phyloP scores from a whole-genome alignment of 2,888 invertebrate species.

The Rhodophaea formosa region DNA sequence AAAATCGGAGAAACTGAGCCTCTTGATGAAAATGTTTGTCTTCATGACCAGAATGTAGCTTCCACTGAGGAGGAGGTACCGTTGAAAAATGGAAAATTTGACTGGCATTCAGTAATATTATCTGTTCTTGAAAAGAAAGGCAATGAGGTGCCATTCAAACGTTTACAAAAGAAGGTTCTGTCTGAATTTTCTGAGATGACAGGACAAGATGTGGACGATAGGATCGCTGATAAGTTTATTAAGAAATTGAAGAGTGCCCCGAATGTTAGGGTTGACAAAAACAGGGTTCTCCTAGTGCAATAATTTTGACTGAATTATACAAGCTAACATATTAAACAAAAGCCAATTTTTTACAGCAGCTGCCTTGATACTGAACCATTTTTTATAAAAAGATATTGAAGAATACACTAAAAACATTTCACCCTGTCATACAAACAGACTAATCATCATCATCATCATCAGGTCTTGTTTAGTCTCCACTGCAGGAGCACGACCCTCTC shows the following conservation, averaged over 20 bases:
- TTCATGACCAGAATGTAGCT: slow-evolving; percentile 73
- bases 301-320: slow-evolving; percentile 27
- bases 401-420: too few relatives aligned
- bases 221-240: slow-evolving; percentile 85
- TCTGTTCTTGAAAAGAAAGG: slow-evolving; percentile 76
- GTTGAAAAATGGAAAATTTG: slow-evolving; percentile 59
- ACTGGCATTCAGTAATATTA: slow-evolving; percentile 75
- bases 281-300: slow-evolving; percentile 75
- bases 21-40: slow-evolving; percentile 59
- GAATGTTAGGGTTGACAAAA: slow-evolving; percentile 83
- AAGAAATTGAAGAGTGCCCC: slow-evolving; percentile 86
- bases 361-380: background rate
- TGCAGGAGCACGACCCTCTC: too few relatives aligned
- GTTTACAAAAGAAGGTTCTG: slow-evolving; percentile 88
- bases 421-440: too few relatives aligned
- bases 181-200: slow-evolving; percentile 82
- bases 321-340: background rate
- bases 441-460: too few relatives aligned
- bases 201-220: slow-evolving; percentile 78
- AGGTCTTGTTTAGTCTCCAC: too few relatives aligned
- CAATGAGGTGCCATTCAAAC: slow-evolving; percentile 85
- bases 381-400: too few relatives aligned
- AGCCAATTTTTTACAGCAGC: background rate
- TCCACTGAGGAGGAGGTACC: slow-evolving; percentile 57
- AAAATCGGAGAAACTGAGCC: slow-evolving; percentile 55